Conservation (phyloP, 2,113 vertebrate genomes). For the Camelus bactrianus region DNA sequence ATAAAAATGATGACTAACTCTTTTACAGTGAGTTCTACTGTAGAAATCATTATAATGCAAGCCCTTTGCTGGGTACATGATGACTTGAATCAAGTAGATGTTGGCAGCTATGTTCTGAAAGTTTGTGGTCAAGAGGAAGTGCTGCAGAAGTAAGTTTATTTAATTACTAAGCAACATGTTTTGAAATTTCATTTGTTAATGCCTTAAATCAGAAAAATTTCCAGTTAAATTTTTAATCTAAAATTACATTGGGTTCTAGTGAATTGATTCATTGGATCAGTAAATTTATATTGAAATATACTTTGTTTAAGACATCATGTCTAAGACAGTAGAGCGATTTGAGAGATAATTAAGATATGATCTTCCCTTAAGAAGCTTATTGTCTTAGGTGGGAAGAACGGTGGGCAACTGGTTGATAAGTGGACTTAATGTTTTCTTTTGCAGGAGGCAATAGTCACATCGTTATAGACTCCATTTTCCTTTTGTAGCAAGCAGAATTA, state of each 20-base stretch:
- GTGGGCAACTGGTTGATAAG: not conserved
- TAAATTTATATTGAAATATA: slow-evolving; percentile 3
- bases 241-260: not conserved
- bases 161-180: slow-evolving; percentile 61
- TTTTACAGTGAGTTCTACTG: slow-evolving; percentile 95
- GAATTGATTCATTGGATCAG: not conserved
- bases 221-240: slow-evolving; percentile 23
- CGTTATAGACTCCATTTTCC: slow-evolving; percentile 11
- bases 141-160: slow-evolving; percentile 95
- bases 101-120: slow-evolving; percentile 97
- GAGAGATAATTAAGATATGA: slow-evolving; percentile 1
- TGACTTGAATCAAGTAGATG: slow-evolving; percentile 97
- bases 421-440: slow-evolving; percentile 9
- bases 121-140: slow-evolving; percentile 98
- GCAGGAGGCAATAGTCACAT: not conserved
- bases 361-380: slow-evolving; percentile 12
- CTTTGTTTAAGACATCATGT: not conserved
- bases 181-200: slow-evolving; percentile 51
- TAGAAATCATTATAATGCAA: slow-evolving; percentile 98
- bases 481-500: slow-evolving; percentile 1
- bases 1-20: slow-evolving; percentile 65
- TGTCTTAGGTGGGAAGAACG: not conserved
- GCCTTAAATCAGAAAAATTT: slow-evolving; percentile 39
- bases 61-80: slow-evolving; percentile 99
- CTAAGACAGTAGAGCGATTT: slow-evolving; percentile 13